Percentiles rank a stretch among this genome's conserved stretches.
Evolutionary conservation across 2,113 vertebrate species (phyloP).

Genomic region (Talpa occidentalis): DNA sequence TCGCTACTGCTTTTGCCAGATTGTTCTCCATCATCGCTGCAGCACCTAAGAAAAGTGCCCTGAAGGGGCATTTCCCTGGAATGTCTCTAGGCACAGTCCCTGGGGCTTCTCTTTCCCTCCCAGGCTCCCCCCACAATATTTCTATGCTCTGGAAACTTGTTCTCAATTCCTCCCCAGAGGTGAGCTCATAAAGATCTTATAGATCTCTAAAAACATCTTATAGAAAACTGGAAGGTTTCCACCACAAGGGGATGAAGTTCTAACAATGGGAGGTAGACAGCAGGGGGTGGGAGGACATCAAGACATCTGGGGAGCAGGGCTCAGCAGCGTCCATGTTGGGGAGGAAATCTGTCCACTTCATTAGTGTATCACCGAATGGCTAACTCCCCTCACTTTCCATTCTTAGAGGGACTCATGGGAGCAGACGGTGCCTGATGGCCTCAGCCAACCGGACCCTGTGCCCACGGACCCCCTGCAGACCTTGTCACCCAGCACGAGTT

Average conservation of each 20-base stretch:
- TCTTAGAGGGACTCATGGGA: conserved; percentile 95
- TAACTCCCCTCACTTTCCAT: conserved; percentile 33
- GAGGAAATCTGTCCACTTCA: background rate
- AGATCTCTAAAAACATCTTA: background rate
- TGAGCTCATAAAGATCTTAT: background rate
- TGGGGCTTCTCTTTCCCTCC: background rate
- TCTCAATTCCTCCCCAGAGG: background rate
- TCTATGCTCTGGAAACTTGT: background rate
- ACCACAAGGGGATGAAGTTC: background rate
- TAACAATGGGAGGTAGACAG: background rate
- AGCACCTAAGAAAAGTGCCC: background rate
- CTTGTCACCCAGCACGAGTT: conserved; percentile 78
- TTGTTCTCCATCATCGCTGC: too few relatives aligned
- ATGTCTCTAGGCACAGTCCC: too few relatives aligned
- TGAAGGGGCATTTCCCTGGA: too few relatives aligned
- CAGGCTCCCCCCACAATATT: background rate
- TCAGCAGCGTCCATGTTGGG: accelerated
- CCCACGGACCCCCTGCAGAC: conserved; percentile 87
- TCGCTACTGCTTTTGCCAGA: background rate
- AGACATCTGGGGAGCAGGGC: accelerated
- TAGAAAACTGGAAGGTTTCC: background rate
- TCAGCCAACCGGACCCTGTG: conserved; percentile 85
- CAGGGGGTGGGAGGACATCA: too few relatives aligned
- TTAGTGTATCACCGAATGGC: background rate
- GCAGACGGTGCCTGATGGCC: conserved; percentile 85